Evolutionary conservation across 2,797 vertebrate species (phyloP), one percentile per base, ranked within the genome.

Genomic region (Gouania willdenowi): DNA sequence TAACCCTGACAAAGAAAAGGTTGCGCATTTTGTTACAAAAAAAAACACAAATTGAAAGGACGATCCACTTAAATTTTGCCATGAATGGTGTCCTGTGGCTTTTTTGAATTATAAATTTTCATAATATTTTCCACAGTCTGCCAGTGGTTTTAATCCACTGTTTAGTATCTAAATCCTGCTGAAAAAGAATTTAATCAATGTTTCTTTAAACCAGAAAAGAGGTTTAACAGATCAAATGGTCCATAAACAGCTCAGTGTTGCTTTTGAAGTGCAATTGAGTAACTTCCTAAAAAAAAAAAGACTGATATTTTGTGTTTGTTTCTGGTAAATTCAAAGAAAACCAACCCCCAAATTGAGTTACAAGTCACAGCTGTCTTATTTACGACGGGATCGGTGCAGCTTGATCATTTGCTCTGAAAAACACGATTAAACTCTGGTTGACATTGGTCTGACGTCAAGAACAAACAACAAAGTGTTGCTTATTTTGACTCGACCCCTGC

Each of bases 21-120:
- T 41, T 46, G 47, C 23, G 54, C 34, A 38, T 13, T 27, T 21
- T 41, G 9, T 53, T 16, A 18, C 26, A 24, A 26, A 50, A 24
- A 26, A 50, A 62, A 66, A 61, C 30, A 39, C 3, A 3, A 5
- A 40, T 23, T 25, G 2, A 51, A 41, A 35, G 29, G 15, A 48
- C 67, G 67, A 81, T 77, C 74, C 61, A 19, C 41, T 59, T 48
- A 64, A 27, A 41, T 21, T 49, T 49, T 48, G 43, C 45, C 16
- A n/a, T 33, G 8, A 54, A 61, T 26, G 39, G 19, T 21, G 24
- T 39, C 45, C 32, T 21, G 2, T 27, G 8, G 34, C 36, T 29
- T 37, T 67, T 39, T 8, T 21, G n/a, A 39, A 24, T 35, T 12
- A 8, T 19, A 46, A 33, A 59, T 53, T 48, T 55, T 26, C 55